Evolutionary conservation across 1,140 invertebrate species (phyloP).

Genomic region (Melipona quadrifasciata): DNA sequence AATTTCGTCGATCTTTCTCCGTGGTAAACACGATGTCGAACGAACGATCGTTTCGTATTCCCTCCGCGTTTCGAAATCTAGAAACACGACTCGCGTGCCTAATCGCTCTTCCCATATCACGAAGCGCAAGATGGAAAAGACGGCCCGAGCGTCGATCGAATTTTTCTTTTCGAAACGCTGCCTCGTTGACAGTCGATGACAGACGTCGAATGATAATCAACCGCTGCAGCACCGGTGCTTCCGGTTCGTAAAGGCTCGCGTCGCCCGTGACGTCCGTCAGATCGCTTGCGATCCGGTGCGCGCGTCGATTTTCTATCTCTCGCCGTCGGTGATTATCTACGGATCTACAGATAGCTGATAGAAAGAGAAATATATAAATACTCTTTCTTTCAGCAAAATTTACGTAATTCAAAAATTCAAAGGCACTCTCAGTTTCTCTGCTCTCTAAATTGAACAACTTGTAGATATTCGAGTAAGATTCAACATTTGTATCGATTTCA

Average conservation of each 20-base stretch:
- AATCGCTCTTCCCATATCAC: slow-evolving; percentile 11
- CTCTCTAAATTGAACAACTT: background rate
- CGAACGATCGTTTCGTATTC: background rate
- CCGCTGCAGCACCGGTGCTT: slow-evolving; percentile 33
- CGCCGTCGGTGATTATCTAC: too few species aligned
- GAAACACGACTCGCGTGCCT: background rate
- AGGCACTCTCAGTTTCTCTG: background rate
- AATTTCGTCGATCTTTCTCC: background rate
- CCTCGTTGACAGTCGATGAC: background rate
- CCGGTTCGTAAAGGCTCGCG: slow-evolving; percentile 21
- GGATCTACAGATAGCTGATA: background rate
- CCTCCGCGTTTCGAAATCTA: slow-evolving; percentile 8
- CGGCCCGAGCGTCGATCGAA: background rate
- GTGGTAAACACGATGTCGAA: background rate
- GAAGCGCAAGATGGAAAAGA: background rate
- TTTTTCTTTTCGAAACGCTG: background rate
- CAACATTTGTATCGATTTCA: background rate
- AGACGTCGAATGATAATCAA: slow-evolving; percentile 51
- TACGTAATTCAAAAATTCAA: background rate
- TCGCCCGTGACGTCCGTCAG: slow-evolving; percentile 9
- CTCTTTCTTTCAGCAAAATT: background rate
- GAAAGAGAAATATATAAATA: too few species aligned
- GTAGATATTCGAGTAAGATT: background rate
- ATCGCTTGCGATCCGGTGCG: background rate
- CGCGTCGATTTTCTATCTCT: background rate